Conservation (phyloP, 2,888 invertebrate species). For the Hylaea fasciaria region DNA sequence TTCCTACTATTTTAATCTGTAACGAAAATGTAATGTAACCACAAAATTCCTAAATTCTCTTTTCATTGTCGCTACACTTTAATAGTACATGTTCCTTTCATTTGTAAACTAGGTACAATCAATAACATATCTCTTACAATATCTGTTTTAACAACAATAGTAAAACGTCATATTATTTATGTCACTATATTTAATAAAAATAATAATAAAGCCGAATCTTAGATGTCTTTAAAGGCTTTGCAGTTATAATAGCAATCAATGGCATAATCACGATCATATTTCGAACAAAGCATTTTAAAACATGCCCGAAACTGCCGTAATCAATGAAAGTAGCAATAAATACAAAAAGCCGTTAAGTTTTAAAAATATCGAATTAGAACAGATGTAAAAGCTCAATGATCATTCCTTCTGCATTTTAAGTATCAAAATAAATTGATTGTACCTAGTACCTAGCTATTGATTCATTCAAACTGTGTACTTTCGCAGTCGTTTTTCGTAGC, state of each 20-base stretch:
- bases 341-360: too few relatives aligned
- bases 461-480: conserved; percentile 41
- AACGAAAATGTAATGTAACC: conserved; percentile 71
- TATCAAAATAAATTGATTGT: conserved; percentile 37
- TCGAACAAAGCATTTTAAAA: too few relatives aligned
- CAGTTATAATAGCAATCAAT: too few relatives aligned
- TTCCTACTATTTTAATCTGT: conserved; percentile 83
- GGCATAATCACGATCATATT: too few relatives aligned
- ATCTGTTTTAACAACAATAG: neutral
- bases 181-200: too few relatives aligned
- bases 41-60: conserved; percentile 55
- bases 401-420: too few relatives aligned
- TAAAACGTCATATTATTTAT: neutral
- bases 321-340: too few relatives aligned
- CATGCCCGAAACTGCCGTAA: too few relatives aligned
- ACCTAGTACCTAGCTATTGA: conserved; percentile 29
- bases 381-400: too few relatives aligned
- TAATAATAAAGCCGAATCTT: too few relatives aligned
- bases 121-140: conserved; percentile 24
- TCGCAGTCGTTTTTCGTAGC: conserved; percentile 58
- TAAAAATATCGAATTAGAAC: too few relatives aligned
- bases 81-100: conserved; percentile 53
- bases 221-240: too few relatives aligned
- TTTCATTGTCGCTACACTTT: conserved; percentile 54
- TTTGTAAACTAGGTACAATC: conserved; percentile 54